Conservation (phyloP, 2,113 vertebrate genomes). For the Odocoileus hemionus region DNA sequence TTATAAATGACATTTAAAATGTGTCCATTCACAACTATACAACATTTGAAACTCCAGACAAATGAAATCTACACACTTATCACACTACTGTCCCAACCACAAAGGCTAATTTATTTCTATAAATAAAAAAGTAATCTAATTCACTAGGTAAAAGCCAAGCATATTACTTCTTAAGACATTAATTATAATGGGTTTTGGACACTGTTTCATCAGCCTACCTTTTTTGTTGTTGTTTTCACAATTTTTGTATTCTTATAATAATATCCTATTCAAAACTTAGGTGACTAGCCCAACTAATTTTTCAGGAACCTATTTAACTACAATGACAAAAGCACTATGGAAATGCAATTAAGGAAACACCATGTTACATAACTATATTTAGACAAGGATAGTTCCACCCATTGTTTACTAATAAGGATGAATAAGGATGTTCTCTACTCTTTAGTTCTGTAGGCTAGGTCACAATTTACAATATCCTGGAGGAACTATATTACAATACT, state of each 20-base stretch:
- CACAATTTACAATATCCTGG: not conserved
- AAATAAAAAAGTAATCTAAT: constrained; percentile 15
- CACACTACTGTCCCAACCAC: not conserved
- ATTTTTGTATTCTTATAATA: constrained; percentile 11
- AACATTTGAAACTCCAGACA: not conserved
- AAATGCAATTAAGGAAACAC: constrained; percentile 52
- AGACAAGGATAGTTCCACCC: constrained; percentile 33
- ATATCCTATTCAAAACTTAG: constrained; percentile 17
- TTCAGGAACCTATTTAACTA: constrained; percentile 21
- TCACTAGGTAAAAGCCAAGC: not conserved
- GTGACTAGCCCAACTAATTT: constrained; percentile 20
- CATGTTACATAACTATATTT: not conserved
- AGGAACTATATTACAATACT: not conserved
- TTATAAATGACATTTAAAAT: not conserved
- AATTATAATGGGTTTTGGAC: not conserved
- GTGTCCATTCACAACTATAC: not conserved
- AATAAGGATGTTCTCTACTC: not conserved
- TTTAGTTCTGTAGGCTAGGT: not conserved
- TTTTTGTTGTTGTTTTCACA: not conserved
- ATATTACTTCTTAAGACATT: not conserved
- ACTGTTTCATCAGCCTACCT: not conserved
- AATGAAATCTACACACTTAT: not conserved
- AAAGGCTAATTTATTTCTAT: not conserved
- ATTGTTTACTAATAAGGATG: not conserved
- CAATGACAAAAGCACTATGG: constrained; percentile 36